A percentile compares a stretch with the other conserved stretches of the same genome.
Evolutionary conservation across 2,113 vertebrate genomes (phyloP).

Genomic region (Malurus alboscapulatus): DNA sequence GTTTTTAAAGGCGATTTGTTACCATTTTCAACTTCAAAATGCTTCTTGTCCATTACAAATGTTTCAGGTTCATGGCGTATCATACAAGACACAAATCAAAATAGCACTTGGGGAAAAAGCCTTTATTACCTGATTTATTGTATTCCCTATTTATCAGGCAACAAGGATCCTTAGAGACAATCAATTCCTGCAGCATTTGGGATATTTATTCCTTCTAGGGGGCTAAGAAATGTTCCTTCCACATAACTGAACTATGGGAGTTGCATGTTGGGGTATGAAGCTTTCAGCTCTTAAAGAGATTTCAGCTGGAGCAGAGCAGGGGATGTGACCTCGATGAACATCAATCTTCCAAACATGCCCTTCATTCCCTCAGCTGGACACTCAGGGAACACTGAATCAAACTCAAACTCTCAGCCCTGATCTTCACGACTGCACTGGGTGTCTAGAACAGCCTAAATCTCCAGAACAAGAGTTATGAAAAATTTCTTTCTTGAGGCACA

Average conservation of each 20-base stretch:
- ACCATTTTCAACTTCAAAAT: neutral
- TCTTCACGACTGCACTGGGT: neutral
- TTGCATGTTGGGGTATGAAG: neutral
- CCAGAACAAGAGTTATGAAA: neutral
- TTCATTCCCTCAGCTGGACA: neutral
- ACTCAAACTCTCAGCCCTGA: neutral
- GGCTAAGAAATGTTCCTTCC: neutral
- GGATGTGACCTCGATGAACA: neutral
- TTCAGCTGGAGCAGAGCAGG: neutral
- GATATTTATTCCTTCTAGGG: neutral
- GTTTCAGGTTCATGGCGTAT: neutral
- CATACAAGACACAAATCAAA: neutral
- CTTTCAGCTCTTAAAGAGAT: neutral
- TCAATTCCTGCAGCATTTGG: neutral
- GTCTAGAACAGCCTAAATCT: neutral
- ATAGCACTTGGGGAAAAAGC: neutral
- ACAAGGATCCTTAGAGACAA: neutral
- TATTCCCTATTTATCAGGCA: neutral
- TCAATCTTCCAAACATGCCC: neutral
- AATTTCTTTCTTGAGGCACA: neutral
- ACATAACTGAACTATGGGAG: neutral
- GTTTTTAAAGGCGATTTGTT: neutral
- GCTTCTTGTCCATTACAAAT: neutral
- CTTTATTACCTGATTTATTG: neutral
- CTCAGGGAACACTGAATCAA: neutral